These are phyloP conservation scores for Agrilus planipennis DNA, from an alignment of 1,140 invertebrate genomes.

Conservation along the genomic window DNA sequence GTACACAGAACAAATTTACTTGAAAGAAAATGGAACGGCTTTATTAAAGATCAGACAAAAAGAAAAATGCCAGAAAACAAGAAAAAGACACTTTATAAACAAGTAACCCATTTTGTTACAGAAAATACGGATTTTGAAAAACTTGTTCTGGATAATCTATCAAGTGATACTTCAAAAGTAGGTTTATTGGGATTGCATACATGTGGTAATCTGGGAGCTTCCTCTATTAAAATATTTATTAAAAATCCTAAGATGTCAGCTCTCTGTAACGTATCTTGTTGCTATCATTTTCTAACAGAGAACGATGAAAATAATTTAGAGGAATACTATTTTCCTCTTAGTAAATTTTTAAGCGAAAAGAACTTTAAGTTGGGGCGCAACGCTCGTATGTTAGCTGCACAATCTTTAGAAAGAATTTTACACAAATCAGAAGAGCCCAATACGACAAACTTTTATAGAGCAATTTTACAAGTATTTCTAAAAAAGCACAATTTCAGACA, in stretches of 20 bases:
- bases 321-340: slow-evolving; percentile 49
- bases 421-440: slow-evolving; percentile 42
- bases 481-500: slow-evolving; percentile 32
- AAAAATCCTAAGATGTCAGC: slow-evolving; percentile 41
- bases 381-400: slow-evolving; percentile 71
- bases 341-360: slow-evolving; percentile 43
- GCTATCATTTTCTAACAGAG: slow-evolving; percentile 77
- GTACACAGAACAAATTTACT: slow-evolving; percentile 46
- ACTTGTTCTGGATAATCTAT: slow-evolving; percentile 39
- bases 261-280: slow-evolving; percentile 77
- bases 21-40: slow-evolving; percentile 39
- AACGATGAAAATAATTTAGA: slow-evolving; percentile 30
- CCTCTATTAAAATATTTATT: slow-evolving; percentile 61
- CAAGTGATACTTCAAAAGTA: slow-evolving; percentile 30
- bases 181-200: slow-evolving; percentile 73
- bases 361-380: slow-evolving; percentile 55
- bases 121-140: slow-evolving; percentile 38
- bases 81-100: slow-evolving; percentile 32
- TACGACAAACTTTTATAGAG: slow-evolving; percentile 55
- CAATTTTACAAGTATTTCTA: slow-evolving; percentile 57
- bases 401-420: slow-evolving; percentile 57
- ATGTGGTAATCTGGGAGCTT: slow-evolving; percentile 72
- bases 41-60: slow-evolving; percentile 24
- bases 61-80: slow-evolving; percentile 11
- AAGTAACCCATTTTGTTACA: slow-evolving; percentile 35